Base-by-base conservation (phyloP, 2,888 invertebrate genomes). In the Heliconius charithonia region DNA sequence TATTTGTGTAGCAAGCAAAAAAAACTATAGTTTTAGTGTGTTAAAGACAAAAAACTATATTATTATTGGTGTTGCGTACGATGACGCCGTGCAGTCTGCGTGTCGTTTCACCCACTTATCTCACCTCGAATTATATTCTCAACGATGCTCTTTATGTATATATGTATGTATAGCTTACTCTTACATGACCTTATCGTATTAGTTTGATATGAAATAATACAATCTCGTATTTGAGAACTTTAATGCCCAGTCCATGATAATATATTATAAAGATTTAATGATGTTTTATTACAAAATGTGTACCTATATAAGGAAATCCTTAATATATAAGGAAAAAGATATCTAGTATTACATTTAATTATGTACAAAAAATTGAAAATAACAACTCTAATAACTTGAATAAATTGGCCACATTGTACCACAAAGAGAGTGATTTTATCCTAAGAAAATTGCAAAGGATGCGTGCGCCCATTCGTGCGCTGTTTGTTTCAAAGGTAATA, bases 81-180 rank as follows among this genome's bases (percentile, higher is more conserved):
- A 82, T 86, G 91, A 85, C 91, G 91, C 91, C 91, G 88, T 84
- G 89, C 92, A 80, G 92, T 92, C 92, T 92, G 83, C 75, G 77
- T 79, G 83, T 82, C 83, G 80, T 80, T 81, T 81, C 83, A 83
- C 83, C 85, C 82, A 84, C 83, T 85, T 85, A 84, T 84, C 84
- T 84, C 83, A 83, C 84, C 82, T 83, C 81, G 79, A 80, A 76
- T 77, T 79, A 80, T 74, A 79, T 77, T 69, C 75, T 70, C 71
- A 76, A 79, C 66, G 75, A 79, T 45, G 72, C 62, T 77, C 59
- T 79, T 80, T 75, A 80, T 65, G 77, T 77, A 81, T 73, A 45
- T 32, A 19, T 37, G 10, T 76, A 79, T 75, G 75, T 79, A 79
- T 73, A 63, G 16, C 16, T 3, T 45, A 19, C 19, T 45, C 63